These are phyloP conservation scores for Karalla daura DNA, from an alignment of 2,797 vertebrate species.

Conservation along the genomic window DNA sequence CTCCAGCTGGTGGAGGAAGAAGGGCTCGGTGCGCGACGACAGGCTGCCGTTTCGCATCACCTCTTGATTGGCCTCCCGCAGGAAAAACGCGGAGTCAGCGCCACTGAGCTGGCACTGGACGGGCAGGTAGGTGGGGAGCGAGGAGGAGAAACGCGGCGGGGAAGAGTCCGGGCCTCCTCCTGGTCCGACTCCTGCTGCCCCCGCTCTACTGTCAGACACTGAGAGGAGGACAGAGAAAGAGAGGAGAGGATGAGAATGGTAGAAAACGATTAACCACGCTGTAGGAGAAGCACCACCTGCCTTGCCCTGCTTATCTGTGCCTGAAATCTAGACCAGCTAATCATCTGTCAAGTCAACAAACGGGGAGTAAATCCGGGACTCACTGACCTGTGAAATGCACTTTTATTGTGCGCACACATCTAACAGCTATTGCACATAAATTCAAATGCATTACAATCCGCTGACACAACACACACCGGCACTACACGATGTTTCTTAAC, in stretches of 20 bases:
- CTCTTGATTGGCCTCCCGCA: slow-evolving; percentile 94
- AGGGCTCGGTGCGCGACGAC: slow-evolving; percentile 88
- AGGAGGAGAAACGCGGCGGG: slow-evolving; percentile 86
- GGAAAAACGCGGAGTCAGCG: slow-evolving; percentile 89
- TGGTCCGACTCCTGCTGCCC: slow-evolving; percentile 65
- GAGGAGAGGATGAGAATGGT: neutral
- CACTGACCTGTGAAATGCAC: slow-evolving; percentile 50
- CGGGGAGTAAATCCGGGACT: slow-evolving; percentile 5
- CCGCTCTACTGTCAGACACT: slow-evolving; percentile 80
- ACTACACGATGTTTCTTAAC: slow-evolving; percentile 34
- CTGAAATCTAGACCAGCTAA: slow-evolving; percentile 15
- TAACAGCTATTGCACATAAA: slow-evolving; percentile 44
- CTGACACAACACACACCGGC: slow-evolving; percentile 37
- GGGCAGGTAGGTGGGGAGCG: slow-evolving; percentile 91
- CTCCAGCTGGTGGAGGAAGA: slow-evolving; percentile 89
- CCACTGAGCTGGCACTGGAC: slow-evolving; percentile 85
- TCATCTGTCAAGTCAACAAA: slow-evolving; percentile 17
- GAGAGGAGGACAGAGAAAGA: slow-evolving; percentile 4
- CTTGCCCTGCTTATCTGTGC: slow-evolving; percentile 1
- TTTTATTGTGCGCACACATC: slow-evolving; percentile 21
- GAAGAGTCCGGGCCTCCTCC: slow-evolving; percentile 63
- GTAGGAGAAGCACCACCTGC: neutral
- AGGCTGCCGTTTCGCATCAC: slow-evolving; percentile 94
- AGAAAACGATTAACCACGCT: neutral
- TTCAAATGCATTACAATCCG: slow-evolving; percentile 37